Conservation (phyloP, 2,888 invertebrate genomes). For the Eristalinus sepulchralis region DNA sequence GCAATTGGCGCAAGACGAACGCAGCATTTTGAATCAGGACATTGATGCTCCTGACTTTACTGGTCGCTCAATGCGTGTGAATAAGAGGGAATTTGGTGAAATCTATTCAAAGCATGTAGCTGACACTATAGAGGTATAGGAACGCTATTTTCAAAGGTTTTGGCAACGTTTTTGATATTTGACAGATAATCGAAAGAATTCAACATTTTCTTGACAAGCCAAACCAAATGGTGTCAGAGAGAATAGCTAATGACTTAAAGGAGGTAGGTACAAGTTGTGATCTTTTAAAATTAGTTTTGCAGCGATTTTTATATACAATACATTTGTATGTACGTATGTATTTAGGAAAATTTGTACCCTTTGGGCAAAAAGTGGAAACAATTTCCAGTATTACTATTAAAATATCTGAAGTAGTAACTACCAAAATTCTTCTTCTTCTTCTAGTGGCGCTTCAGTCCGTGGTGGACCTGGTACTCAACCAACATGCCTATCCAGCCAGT, state of each 20-base stretch:
- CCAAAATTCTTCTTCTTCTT: no score
- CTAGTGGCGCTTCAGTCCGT: no score
- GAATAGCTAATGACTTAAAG: slow-evolving; percentile 61
- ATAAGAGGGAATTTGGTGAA: slow-evolving; percentile 71
- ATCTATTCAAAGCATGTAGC: slow-evolving; percentile 73
- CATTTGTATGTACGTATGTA: no score
- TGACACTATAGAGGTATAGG: slow-evolving; percentile 67
- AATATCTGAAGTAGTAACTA: no score
- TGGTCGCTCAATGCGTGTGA: slow-evolving; percentile 41
- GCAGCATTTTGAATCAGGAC: slow-evolving; percentile 75
- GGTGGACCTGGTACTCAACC: no score
- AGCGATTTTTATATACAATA: no score
- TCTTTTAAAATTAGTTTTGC: no score
- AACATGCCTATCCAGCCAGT: no score
- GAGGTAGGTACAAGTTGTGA: slow-evolving; percentile 14
- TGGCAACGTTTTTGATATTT: neutral
- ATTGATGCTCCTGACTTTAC: slow-evolving; percentile 74
- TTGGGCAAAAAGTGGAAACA: no score
- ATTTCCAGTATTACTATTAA: no score
- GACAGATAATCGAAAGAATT: slow-evolving; percentile 63
- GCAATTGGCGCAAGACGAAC: slow-evolving; percentile 75
- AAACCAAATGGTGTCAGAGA: neutral
- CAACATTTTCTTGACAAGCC: slow-evolving; percentile 67
- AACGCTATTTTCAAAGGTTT: neutral
- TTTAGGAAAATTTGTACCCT: no score